phyloP scores from a whole-genome alignment of 2,797 vertebrate genomes.

The Acanthurus leucopareius region DNA sequence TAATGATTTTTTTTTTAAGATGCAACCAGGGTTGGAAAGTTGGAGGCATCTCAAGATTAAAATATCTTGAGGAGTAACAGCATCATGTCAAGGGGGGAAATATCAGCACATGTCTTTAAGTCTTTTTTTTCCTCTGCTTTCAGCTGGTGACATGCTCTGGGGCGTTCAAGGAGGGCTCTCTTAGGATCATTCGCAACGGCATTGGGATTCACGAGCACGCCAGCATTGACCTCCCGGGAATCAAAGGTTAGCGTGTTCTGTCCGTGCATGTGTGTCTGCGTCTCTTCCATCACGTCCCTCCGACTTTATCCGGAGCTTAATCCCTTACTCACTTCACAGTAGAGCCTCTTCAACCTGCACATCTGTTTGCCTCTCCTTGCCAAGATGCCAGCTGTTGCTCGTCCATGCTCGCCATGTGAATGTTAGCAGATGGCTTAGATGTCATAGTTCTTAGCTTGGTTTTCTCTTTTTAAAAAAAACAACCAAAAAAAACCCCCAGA shows the following conservation, averaged over 20 bases:
- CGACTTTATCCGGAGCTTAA: slow-evolving; percentile 46
- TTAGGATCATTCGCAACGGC: slow-evolving; percentile 97
- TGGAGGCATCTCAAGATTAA: neutral
- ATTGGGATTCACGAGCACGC: slow-evolving; percentile 99
- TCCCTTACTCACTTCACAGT: slow-evolving; percentile 31
- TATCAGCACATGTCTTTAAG: slow-evolving; percentile 9
- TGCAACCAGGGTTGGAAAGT: neutral
- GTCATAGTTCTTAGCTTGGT: slow-evolving; percentile 41
- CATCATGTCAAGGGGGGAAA: neutral
- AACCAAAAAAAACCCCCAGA: slow-evolving; percentile 12
- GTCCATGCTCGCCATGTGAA: slow-evolving; percentile 8
- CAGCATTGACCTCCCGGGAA: slow-evolving; percentile 97
- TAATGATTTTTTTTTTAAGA: neutral
- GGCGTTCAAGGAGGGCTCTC: slow-evolving; percentile 97
- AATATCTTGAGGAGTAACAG: neutral
- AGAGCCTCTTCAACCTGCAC: slow-evolving; percentile 44
- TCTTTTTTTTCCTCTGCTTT: slow-evolving; percentile 48
- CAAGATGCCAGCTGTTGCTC: slow-evolving; percentile 55
- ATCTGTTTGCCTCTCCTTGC: slow-evolving; percentile 54
- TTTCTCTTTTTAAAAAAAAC: neutral
- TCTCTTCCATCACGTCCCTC: slow-evolving; percentile 23
- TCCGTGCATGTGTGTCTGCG: slow-evolving; percentile 7
- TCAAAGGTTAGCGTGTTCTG: slow-evolving; percentile 84
- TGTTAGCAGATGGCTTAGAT: slow-evolving; percentile 55
- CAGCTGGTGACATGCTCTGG: slow-evolving; percentile 98